Evolutionary conservation across 2,113 vertebrate genomes (phyloP).

Genomic region (Amblyopsis rosae): DNA sequence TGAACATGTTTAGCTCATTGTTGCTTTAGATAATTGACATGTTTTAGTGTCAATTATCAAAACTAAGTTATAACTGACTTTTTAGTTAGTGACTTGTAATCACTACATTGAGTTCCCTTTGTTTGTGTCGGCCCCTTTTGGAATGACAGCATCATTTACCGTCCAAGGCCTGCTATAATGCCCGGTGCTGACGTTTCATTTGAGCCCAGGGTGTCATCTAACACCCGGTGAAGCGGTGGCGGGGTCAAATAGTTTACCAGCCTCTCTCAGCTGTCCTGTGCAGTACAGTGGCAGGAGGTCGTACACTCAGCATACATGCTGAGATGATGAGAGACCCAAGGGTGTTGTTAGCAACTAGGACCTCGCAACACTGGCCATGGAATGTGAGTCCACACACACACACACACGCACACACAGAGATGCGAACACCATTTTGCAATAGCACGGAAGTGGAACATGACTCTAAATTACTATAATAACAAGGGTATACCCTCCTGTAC

Average conservation of each 20-base stretch:
- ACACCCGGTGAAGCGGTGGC: slow-evolving; percentile 22
- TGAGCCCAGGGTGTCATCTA: slow-evolving; percentile 18
- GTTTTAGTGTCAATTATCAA: too few species aligned
- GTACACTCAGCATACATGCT: slow-evolving; percentile 52
- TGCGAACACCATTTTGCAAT: not conserved
- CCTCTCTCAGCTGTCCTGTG: slow-evolving; percentile 32
- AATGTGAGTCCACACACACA: slow-evolving; percentile 20
- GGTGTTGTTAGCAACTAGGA: slow-evolving; percentile 30
- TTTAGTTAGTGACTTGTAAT: not conserved
- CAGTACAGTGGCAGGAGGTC: slow-evolving; percentile 41
- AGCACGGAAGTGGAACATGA: too few species aligned
- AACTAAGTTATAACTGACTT: too few species aligned
- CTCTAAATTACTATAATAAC: too few species aligned
- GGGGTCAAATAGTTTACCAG: slow-evolving; percentile 53
- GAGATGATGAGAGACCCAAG: slow-evolving; percentile 54
- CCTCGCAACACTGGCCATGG: slow-evolving; percentile 21
- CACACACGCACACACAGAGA: not conserved
- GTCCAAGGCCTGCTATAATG: not conserved
- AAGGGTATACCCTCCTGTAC: too few species aligned
- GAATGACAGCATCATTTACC: not conserved
- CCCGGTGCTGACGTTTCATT: not conserved
- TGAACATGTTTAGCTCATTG: not conserved
- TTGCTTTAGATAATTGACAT: not conserved
- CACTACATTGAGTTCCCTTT: not conserved
- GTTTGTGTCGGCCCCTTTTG: not conserved